Base-by-base conservation (phyloP, 1,140 invertebrate genomes). In the Drosophila arawakana region DNA sequence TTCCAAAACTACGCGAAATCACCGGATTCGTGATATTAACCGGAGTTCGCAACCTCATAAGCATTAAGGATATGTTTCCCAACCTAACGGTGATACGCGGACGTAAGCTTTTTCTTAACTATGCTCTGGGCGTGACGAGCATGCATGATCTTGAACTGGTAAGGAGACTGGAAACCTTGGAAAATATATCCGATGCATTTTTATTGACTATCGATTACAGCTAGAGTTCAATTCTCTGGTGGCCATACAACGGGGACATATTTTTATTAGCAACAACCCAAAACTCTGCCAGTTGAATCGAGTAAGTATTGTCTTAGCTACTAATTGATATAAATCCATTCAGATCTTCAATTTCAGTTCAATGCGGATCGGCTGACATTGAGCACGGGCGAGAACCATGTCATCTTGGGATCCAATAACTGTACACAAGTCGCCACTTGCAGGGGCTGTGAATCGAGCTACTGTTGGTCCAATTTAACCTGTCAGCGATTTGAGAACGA, bases 1-100 rank as follows among this genome's bases (percentile, higher is more conserved):
- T 81, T 62, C 84, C 84, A 6, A 59, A 71, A 25, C 46, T 88
- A 15, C 81, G 73, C 44, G 94, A 97, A 93, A 94, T 96, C 62
- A 94, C 94, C 35, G 95, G 94, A 57, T 95, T 94, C 81, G 91
- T 95, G 37, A 84, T 94, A 73, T 93, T 95, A 50, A 94, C 93
- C 52, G 95, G 97, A 79, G 95, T 97, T 13, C 94, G 94, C 75
- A 96, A 96, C 44, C 92, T 99, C n/a, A 94, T 93, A 41, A 96
- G 95, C 58, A 93, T 99, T 11, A 94, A 95, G 7, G 93, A 95
- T 67, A 93, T 99, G 50, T 99, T 99, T 92, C 98, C 98, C 2
- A 98, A 99, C 93, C 94, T 99, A 74, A 93, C 96, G 13, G 96
- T 99, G 37, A 99, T 99, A 74, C 94, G 98, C 50, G 98, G 98